These are phyloP conservation scores for Bombylius discolor DNA, from an alignment of 2,888 invertebrate species.

Conservation along the genomic window DNA sequence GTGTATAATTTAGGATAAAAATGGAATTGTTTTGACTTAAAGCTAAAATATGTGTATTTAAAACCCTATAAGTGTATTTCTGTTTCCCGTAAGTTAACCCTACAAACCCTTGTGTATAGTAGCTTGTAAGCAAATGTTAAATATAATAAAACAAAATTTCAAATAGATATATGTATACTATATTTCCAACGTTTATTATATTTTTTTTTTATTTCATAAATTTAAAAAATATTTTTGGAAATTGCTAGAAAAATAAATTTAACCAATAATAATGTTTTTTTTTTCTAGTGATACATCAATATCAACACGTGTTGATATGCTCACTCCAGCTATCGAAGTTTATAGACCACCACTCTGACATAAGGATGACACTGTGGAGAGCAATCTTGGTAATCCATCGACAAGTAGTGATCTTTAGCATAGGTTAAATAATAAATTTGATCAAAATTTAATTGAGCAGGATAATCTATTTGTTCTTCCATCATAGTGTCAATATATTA, in stretches of 20 bases:
- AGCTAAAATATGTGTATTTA: too few relatives aligned
- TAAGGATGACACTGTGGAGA: constrained; percentile 39
- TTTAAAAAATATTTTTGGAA: too few relatives aligned
- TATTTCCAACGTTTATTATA: background rate
- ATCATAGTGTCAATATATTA: constrained; percentile 35
- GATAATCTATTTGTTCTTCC: constrained; percentile 39
- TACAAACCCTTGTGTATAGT: too few relatives aligned
- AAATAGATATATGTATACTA: too few relatives aligned
- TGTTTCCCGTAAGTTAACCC: too few relatives aligned
- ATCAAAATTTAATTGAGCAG: constrained; percentile 12
- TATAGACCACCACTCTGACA: constrained; percentile 39
- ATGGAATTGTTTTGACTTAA: too few relatives aligned
- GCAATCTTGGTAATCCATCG: constrained; percentile 39
- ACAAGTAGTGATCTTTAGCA: constrained; percentile 39
- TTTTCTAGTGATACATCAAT: constrained; percentile 52
- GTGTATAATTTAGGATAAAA: too few relatives aligned
- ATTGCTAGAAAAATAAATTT: background rate
- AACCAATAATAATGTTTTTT: background rate
- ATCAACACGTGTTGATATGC: constrained; percentile 54
- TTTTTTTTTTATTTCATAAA: background rate
- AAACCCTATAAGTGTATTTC: too few relatives aligned
- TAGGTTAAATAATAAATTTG: constrained; percentile 20
- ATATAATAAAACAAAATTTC: too few relatives aligned
- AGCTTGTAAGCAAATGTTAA: too few relatives aligned
- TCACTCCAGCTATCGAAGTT: constrained; percentile 42